Conservation (phyloP, 1,140 invertebrate genomes). For the Aethina tumida region DNA sequence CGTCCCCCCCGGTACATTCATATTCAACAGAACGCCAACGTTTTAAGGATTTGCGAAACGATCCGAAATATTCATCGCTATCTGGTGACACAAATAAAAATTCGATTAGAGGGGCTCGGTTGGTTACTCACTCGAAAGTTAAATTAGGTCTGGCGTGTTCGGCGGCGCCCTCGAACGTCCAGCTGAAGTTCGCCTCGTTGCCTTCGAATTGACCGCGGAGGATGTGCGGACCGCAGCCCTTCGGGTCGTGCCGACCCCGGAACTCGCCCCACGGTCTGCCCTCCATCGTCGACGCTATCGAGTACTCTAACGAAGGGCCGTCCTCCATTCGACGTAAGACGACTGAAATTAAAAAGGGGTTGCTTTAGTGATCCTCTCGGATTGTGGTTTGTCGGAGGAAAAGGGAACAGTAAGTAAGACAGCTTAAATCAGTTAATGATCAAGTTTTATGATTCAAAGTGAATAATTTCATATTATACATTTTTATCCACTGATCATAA, state of each 20-base stretch:
- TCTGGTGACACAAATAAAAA: no score
- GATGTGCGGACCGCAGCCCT: slow-evolving; percentile 11
- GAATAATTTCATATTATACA: background rate
- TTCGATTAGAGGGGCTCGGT: no score
- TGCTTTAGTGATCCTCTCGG: background rate
- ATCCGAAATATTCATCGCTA: no score
- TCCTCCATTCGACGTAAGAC: slow-evolving; percentile 1
- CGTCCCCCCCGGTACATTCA: no score
- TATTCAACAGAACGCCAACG: no score
- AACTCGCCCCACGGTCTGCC: slow-evolving; percentile 8
- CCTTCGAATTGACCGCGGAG: slow-evolving; percentile 11
- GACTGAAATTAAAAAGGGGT: slow-evolving; percentile 12
- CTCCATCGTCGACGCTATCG: slow-evolving; percentile 12
- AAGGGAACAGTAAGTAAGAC: slow-evolving; percentile 1
- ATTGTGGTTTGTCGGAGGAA: background rate
- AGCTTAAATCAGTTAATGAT: no score
- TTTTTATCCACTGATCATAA: background rate
- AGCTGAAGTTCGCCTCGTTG: slow-evolving; percentile 8
- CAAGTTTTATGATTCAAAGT: no score
- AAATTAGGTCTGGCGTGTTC: slow-evolving; percentile 13
- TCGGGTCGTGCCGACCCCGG: slow-evolving; percentile 1
- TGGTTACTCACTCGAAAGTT: slow-evolving; percentile 20
- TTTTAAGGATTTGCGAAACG: no score
- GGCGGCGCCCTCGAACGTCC: slow-evolving; percentile 12
- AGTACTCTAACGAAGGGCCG: slow-evolving; percentile 9